Evolutionary conservation across 2,797 vertebrate species (phyloP).

Genomic region (Darevskia nairensis): DNA sequence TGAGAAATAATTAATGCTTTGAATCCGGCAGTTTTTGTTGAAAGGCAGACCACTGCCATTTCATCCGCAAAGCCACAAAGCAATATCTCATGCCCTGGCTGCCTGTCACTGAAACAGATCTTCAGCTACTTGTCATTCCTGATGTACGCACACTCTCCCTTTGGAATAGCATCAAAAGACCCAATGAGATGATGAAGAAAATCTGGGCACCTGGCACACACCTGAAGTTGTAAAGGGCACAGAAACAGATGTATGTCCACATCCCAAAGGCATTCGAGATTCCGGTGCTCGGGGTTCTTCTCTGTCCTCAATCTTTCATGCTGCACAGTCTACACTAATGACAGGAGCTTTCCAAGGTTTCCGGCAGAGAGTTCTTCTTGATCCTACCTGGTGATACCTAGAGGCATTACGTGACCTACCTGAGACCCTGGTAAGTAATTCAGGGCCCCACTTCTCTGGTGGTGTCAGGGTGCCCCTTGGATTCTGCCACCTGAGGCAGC

Average conservation of each 20-base stretch:
- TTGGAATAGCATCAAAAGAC: neutral
- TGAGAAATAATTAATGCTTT: slow-evolving; percentile 26
- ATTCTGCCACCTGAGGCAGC: too few species aligned
- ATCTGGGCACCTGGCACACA: neutral
- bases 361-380: too few species aligned
- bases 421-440: too few species aligned
- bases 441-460: too few species aligned
- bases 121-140: neutral
- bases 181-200: neutral
- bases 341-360: too few species aligned
- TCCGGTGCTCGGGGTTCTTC: too few species aligned
- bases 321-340: too few species aligned
- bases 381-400: too few species aligned
- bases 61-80: slow-evolving; percentile 21
- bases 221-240: neutral
- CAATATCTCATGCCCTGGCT: neutral
- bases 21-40: neutral
- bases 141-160: neutral
- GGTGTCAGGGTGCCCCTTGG: too few species aligned
- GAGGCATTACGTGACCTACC: too few species aligned
- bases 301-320: neutral
- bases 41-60: slow-evolving; percentile 9
- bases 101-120: neutral
- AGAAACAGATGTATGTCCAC: neutral
- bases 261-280: too few species aligned